A percentile compares a stretch with the other conserved stretches of the same genome.
phyloP scores from a whole-genome alignment of 2,797 vertebrate genomes.

The Chrysolophus pictus region DNA sequence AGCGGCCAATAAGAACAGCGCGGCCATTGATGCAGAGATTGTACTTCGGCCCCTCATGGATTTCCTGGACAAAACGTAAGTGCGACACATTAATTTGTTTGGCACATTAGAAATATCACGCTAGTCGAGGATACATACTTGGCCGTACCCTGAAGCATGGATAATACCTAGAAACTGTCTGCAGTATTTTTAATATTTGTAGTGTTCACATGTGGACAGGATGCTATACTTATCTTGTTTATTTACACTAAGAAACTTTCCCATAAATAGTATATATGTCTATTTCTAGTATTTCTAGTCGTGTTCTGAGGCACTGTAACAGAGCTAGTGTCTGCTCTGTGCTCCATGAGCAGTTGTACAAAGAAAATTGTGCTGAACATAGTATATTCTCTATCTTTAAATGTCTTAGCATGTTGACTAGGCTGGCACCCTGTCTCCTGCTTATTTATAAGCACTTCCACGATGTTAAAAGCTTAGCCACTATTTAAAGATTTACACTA shows the following conservation, averaged over 20 bases:
- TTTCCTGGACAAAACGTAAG: slow-evolving; percentile 95
- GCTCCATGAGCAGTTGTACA: background rate
- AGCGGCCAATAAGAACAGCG: slow-evolving; percentile 85
- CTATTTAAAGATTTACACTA: background rate
- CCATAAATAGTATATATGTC: background rate
- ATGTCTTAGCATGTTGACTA: background rate
- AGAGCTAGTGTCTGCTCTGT: rapidly evolving
- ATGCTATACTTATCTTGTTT: background rate
- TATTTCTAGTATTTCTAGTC: background rate
- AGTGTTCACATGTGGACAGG: background rate
- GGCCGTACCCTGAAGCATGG: background rate
- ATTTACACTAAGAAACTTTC: background rate
- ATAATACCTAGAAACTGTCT: background rate
- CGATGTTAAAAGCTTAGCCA: background rate
- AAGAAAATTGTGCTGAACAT: background rate
- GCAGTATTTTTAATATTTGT: background rate
- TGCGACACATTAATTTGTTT: background rate
- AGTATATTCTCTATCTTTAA: background rate
- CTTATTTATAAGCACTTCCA: background rate
- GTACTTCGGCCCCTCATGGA: slow-evolving; percentile 97
- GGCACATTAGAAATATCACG: background rate
- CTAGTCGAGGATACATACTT: background rate
- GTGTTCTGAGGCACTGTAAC: background rate
- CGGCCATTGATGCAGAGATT: slow-evolving; percentile 91
- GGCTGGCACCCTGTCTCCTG: background rate